phyloP scores from a whole-genome alignment of 2,797 vertebrate species.

The Dendrocincla tyrannina region DNA sequence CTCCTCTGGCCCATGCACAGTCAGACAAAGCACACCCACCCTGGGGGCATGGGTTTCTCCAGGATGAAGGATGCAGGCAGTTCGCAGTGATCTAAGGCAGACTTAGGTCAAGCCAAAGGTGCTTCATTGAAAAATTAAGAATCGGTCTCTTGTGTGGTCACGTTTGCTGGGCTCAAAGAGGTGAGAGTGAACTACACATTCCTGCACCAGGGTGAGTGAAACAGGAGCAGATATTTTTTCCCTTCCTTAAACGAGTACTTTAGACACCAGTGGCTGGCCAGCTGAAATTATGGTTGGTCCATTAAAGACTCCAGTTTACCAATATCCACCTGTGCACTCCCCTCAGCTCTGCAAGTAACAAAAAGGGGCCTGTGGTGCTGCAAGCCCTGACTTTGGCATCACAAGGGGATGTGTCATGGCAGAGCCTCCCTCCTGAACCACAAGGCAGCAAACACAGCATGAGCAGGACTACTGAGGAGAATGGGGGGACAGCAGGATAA shows the following conservation, averaged over 20 bases:
- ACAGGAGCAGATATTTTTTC: neutral
- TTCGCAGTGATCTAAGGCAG: neutral
- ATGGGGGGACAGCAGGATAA: neutral
- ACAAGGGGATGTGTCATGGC: neutral
- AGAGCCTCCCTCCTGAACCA: neutral
- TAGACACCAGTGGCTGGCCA: neutral
- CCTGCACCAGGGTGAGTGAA: neutral
- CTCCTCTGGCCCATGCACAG: neutral
- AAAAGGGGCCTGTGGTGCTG: neutral
- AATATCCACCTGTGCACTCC: neutral
- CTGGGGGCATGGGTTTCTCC: neutral
- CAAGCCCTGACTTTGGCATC: neutral
- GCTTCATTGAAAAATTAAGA: neutral
- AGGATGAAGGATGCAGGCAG: neutral
- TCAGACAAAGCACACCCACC: neutral
- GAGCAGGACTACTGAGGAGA: neutral
- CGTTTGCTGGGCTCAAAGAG: neutral
- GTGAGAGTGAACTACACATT: neutral
- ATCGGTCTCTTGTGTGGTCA: accelerated
- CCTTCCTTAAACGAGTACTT: neutral
- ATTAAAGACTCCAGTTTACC: neutral
- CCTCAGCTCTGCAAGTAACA: neutral
- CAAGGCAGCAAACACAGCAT: neutral
- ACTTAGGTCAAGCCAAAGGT: neutral
- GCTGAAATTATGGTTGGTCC: neutral